Evolutionary conservation across 2,797 vertebrate genomes (phyloP), one percentile per base, ranked within the genome.

Genomic region (Pyrrhura leucotis): DNA sequence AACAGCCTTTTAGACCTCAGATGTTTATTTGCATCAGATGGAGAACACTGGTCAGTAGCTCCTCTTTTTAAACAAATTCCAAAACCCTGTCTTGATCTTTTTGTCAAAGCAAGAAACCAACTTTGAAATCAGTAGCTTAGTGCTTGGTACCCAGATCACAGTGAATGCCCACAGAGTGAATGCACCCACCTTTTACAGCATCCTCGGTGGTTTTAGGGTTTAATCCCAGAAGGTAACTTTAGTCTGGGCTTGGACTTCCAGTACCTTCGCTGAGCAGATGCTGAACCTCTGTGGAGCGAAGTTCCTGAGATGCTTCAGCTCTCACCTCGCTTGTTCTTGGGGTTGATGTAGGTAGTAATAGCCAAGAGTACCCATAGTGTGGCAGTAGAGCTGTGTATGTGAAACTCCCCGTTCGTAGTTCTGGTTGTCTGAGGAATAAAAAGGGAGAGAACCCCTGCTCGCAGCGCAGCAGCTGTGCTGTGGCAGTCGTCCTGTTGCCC

Each of bases 291-390:
- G 5, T 10, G 65, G 58, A 51, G 47, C 67, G 33, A 68, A 87
- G 79, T 92, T 91, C 54, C 42, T 33, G 2, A 3, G 75, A 59
- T 25, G 31, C 33, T 86, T 33, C 25, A 4, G 79, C 80, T 97
- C 96, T 23, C 13, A 33, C 53, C 81, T 91, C 23, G 82, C 65
- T 91, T 74, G 14, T 71, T 80, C 37, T 50, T 2, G 31, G 62
- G 66, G 47, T 8, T 88, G 29, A 53, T 22, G 69, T 6, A 12
- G 82, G 89, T 31, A 98, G 99, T 97, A 99, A 98, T 99, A 98
- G 97, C 99, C 97, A 68, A 31, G 50, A 97, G 97, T 93, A 98
- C 98, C 99, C 99, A 98, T 99, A 93, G 98, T 98, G 99, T 98
- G 99, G 99, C 99, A 99, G 99, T 98, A 99, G 98, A 98, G 99